These are phyloP conservation scores for Wiebesia pumilae DNA, from an alignment of 1,140 invertebrate genomes.

Conservation along the genomic window DNA sequence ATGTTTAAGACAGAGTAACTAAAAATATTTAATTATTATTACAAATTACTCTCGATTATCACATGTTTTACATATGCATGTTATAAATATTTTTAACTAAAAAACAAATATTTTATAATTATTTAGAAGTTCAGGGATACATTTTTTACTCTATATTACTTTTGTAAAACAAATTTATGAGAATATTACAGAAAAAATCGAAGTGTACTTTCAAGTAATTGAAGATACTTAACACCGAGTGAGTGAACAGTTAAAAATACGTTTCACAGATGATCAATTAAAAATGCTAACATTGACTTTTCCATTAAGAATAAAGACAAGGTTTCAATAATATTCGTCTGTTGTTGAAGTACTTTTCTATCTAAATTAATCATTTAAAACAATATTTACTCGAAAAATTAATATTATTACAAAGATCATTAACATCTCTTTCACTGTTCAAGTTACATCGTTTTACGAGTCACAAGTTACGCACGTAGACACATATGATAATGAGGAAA, in stretches of 20 bases:
- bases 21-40: constrained; percentile 3
- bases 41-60: constrained; percentile 41
- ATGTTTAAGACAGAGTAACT: constrained; percentile 23
- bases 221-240: constrained; percentile 37
- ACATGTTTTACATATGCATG: neutral
- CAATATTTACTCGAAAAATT: constrained; percentile 15
- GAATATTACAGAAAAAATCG: constrained; percentile 41
- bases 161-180: constrained; percentile 49
- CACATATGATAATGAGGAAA: constrained; percentile 42
- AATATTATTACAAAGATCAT: constrained; percentile 30
- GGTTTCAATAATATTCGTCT: constrained; percentile 29
- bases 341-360: constrained; percentile 26
- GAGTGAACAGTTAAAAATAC: neutral
- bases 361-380: constrained; percentile 38
- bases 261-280: constrained; percentile 16
- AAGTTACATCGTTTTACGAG: constrained; percentile 50
- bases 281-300: neutral
- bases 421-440: constrained; percentile 43
- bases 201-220: constrained; percentile 40
- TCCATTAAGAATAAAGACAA: constrained; percentile 13
- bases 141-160: constrained; percentile 43
- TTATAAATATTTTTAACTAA: constrained; percentile 31
- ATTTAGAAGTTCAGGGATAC: constrained; percentile 42
- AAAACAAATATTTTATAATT: constrained; percentile 48
- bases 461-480: constrained; percentile 53